Percentiles rank a stretch among this genome's conserved stretches.
Conservation (phyloP, 2,113 vertebrate species). For the Alexandromys fortis region DNA sequence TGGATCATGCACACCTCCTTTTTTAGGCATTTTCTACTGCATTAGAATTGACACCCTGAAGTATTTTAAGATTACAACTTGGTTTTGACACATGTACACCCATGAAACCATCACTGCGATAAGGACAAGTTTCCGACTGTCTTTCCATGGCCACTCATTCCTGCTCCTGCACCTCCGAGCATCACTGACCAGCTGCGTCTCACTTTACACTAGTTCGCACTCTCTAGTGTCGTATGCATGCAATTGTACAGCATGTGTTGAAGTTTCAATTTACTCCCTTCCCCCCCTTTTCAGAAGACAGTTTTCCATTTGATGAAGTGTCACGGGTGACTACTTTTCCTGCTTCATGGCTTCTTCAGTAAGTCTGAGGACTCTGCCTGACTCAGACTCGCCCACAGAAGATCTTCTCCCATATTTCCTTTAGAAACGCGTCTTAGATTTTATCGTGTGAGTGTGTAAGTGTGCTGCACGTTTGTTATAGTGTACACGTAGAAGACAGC, state of each 20-base stretch:
- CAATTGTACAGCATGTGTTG: neutral
- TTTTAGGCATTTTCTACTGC: neutral
- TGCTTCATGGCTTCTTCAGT: neutral
- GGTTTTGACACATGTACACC: neutral
- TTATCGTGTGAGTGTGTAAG: too few species aligned
- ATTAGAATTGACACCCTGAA: neutral
- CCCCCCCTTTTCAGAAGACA: neutral
- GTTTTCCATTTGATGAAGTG: neutral
- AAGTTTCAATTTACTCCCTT: neutral
- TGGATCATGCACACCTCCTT: neutral
- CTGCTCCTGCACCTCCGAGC: neutral
- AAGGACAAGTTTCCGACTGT: neutral
- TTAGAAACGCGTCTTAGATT: neutral
- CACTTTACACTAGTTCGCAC: neutral
- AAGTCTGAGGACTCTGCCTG: neutral
- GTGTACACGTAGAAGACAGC: neutral
- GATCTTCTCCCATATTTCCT: neutral
- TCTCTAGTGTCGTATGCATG: neutral
- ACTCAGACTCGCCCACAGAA: neutral
- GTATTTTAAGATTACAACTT: neutral
- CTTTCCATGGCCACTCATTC: neutral
- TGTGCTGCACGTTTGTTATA: neutral
- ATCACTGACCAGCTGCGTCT: neutral
- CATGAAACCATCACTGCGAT: neutral
- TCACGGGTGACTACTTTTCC: neutral